Conservation (phyloP, 2,888 invertebrate species). For the Trachelus tabidus region DNA sequence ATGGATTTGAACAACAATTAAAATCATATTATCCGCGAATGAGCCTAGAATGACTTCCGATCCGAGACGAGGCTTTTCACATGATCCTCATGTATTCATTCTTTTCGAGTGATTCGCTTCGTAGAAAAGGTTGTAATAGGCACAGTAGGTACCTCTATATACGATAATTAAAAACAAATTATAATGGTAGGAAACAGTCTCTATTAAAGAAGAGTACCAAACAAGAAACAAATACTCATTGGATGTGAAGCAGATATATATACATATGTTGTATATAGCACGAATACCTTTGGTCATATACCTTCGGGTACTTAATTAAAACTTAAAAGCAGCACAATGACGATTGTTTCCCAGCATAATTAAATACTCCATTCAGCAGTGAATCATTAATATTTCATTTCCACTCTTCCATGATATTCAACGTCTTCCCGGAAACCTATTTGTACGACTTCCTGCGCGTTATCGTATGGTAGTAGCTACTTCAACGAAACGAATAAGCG, state of each 20-base stretch:
- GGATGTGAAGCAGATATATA: not conserved
- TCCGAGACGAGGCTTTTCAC: not conserved
- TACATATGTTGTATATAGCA: not conserved
- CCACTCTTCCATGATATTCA: slow-evolving; percentile 11
- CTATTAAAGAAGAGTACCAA: not conserved
- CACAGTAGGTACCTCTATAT: not conserved
- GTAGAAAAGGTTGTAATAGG: not conserved
- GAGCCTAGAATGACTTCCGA: not conserved
- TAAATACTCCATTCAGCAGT: slow-evolving; percentile 28
- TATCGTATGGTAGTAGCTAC: not conserved
- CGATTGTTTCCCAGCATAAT: slow-evolving; percentile 15
- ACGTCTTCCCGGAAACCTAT: slow-evolving; percentile 12
- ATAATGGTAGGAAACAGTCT: not conserved
- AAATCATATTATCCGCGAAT: not conserved
- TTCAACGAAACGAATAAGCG: not conserved
- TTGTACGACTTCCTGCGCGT: slow-evolving; percentile 1
- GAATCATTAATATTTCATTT: slow-evolving; percentile 29
- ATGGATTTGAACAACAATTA: not conserved
- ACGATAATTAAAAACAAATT: not conserved
- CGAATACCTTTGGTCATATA: not conserved
- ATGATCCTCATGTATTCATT: not conserved
- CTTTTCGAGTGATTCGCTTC: not conserved
- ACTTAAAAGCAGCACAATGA: slow-evolving; percentile 5
- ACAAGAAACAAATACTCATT: not conserved
- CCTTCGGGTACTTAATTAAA: not conserved